Conservation (phyloP, 2,888 invertebrate genomes). For the Zaprionus bogoriensis region DNA sequence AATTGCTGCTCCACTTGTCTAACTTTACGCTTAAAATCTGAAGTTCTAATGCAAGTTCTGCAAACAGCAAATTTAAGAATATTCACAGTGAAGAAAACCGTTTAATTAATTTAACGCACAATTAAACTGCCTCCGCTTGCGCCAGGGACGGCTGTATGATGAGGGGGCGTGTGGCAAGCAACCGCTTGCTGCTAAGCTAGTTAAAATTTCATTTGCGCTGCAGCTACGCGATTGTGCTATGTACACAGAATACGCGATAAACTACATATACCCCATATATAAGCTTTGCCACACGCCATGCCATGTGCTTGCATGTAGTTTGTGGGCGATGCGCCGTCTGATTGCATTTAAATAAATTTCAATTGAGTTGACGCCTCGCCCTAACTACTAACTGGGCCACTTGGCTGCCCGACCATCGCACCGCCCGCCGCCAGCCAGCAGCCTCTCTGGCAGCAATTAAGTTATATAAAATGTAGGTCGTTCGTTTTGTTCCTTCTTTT, state of each 20-base stretch:
- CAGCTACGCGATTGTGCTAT: conserved; percentile 5
- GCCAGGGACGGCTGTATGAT: too few species aligned
- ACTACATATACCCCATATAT: neutral
- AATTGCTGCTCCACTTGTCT: too few species aligned
- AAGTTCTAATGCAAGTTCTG: too few species aligned
- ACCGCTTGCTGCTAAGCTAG: conserved; percentile 16
- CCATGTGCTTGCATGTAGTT: conserved; percentile 6
- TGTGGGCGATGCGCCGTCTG: conserved; percentile 55
- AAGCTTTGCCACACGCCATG: conserved; percentile 19
- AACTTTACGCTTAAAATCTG: too few species aligned
- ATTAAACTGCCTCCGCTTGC: conserved; percentile 19
- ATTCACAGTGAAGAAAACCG: neutral
- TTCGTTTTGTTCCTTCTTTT: neutral
- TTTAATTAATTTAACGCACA: conserved; percentile 39
- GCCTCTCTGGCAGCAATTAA: conserved; percentile 41
- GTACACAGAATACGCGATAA: neutral
- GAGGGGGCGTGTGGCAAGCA: conserved; percentile 8
- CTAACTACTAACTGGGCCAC: conserved; percentile 47
- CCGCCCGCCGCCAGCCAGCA: too few species aligned
- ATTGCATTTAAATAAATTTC: conserved; percentile 75
- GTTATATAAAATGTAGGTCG: conserved; percentile 48
- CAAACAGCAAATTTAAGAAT: conserved; percentile 3
- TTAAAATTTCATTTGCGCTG: conserved; percentile 34
- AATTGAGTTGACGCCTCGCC: conserved; percentile 64
- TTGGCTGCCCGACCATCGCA: too few species aligned